phyloP scores from a whole-genome alignment of 2,797 vertebrate genomes.

The Anolis apletophallus region DNA sequence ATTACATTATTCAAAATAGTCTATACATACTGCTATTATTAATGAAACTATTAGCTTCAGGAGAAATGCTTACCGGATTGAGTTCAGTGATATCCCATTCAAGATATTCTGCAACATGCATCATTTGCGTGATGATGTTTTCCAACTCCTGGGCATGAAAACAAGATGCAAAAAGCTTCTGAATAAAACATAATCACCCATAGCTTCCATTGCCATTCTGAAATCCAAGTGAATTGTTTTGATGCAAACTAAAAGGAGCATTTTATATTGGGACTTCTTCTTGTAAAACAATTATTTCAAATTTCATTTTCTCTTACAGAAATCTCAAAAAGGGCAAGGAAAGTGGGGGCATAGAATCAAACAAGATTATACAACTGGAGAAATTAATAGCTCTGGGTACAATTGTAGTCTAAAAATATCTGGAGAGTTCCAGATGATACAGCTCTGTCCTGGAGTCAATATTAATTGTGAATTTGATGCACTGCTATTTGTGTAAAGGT shows the following conservation, averaged over 20 bases:
- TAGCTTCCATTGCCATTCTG: slow-evolving; percentile 8
- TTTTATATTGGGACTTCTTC: neutral
- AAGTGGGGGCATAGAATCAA: neutral
- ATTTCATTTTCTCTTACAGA: neutral
- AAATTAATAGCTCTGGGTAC: neutral
- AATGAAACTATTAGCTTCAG: slow-evolving; percentile 25
- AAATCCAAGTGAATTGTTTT: slow-evolving; percentile 22
- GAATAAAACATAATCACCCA: slow-evolving; percentile 15
- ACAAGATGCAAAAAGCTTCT: slow-evolving; percentile 1
- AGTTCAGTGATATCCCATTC: slow-evolving; percentile 96
- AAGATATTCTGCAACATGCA: slow-evolving; percentile 95
- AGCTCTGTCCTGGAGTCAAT: neutral
- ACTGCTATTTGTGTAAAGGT: neutral
- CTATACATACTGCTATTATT: slow-evolving; percentile 17
- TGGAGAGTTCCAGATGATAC: neutral
- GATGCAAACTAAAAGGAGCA: neutral
- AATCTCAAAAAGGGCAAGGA: neutral
- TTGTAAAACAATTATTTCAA: neutral
- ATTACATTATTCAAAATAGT: neutral
- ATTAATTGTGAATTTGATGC: neutral
- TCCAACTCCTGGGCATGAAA: slow-evolving; percentile 86
- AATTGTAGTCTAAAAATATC: neutral
- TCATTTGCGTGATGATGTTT: slow-evolving; percentile 96
- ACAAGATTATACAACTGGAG: neutral
- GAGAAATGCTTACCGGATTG: slow-evolving; percentile 84